phyloP scores from a whole-genome alignment of 2,888 invertebrate species.

The Polyommatus icarus region DNA sequence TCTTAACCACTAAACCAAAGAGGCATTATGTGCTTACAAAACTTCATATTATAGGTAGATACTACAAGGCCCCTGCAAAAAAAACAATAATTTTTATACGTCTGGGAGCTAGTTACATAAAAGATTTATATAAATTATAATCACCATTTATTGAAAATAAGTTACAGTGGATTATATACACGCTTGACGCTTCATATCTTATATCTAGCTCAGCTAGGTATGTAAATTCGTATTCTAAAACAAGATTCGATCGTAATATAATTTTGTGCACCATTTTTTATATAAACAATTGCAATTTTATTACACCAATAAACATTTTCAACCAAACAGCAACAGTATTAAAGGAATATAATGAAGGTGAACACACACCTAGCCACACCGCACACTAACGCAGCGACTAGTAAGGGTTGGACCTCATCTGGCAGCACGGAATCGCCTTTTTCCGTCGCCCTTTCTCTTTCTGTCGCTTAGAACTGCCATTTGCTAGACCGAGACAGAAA shows the following conservation, averaged over 20 bases:
- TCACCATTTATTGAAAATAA: slow-evolving; percentile 34
- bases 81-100: neutral
- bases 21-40: no score
- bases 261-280: slow-evolving; percentile 24
- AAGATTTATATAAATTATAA: neutral
- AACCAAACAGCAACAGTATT: neutral
- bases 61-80: no score
- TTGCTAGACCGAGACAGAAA: no score
- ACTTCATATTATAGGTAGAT: no score
- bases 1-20: no score
- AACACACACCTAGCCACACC: no score
- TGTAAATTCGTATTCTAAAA: slow-evolving; percentile 27
- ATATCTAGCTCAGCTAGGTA: slow-evolving; percentile 32
- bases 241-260: slow-evolving; percentile 5
- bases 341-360: neutral
- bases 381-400: no score
- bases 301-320: neutral
- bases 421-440: no score
- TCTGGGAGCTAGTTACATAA: neutral
- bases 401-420: no score
- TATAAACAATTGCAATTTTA: slow-evolving; percentile 21
- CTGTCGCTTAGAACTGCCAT: no score
- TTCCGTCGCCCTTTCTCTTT: no score
- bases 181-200: slow-evolving; percentile 11
- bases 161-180: slow-evolving; percentile 35